Evolutionary conservation across 1,140 invertebrate genomes (phyloP).

Genomic region (Micrasema minimum): DNA sequence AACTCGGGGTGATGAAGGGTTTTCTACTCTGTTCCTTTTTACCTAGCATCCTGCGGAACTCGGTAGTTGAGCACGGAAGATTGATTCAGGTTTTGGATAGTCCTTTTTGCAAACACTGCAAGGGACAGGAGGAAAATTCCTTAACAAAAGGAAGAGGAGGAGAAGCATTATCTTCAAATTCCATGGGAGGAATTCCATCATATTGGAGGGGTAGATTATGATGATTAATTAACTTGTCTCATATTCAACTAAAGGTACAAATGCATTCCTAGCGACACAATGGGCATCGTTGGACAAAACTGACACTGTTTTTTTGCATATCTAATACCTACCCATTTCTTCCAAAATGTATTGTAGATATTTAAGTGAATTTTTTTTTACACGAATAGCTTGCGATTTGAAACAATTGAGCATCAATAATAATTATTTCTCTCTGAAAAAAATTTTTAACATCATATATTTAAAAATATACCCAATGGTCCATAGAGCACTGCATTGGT

Average conservation of each 20-base stretch:
- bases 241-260: constrained; percentile 16
- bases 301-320: too few relatives aligned
- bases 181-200: constrained; percentile 13
- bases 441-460: neutral
- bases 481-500: too few relatives aligned
- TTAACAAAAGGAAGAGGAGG: constrained; percentile 35
- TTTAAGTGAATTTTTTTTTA: too few relatives aligned
- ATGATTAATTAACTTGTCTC: constrained; percentile 48
- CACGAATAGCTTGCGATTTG: too few relatives aligned
- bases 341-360: too few relatives aligned
- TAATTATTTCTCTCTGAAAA: too few relatives aligned
- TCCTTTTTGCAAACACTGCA: constrained; percentile 34
- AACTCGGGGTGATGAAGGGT: too few relatives aligned
- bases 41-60: constrained; percentile 4
- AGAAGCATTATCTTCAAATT: constrained; percentile 32
- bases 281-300: neutral
- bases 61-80: constrained; percentile 12
- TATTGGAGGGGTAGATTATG: constrained; percentile 35
- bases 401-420: too few relatives aligned
- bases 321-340: too few relatives aligned
- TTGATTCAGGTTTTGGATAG: constrained; percentile 30
- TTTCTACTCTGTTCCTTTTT: constrained; percentile 16
- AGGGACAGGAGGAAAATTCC: constrained; percentile 40
- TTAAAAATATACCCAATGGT: neutral
- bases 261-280: neutral